Conservation (phyloP, 2,113 vertebrate genomes). For the Neodontobutis hainanensis region DNA sequence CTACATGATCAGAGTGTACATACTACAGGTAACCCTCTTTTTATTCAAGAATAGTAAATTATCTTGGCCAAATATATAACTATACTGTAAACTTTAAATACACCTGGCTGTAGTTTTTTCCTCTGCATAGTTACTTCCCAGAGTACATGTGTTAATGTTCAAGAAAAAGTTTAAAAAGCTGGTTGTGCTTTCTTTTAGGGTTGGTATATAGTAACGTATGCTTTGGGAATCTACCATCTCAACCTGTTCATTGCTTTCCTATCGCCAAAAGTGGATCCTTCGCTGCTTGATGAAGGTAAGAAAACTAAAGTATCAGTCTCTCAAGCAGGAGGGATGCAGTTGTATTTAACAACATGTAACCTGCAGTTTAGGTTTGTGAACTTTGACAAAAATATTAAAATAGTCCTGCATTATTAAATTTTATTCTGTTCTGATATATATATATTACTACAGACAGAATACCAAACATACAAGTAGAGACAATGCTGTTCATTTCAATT, state of each 20-base stretch:
- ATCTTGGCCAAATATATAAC: too few relatives aligned
- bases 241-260: conserved; percentile 86
- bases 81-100: too few relatives aligned
- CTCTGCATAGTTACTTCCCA: too few relatives aligned
- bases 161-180: neutral
- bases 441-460: too few relatives aligned
- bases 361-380: too few relatives aligned
- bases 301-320: neutral
- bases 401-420: too few relatives aligned
- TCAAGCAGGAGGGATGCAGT: neutral
- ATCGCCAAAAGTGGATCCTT: conserved; percentile 85
- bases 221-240: conserved; percentile 85
- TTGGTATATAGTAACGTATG: conserved; percentile 86
- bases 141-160: conserved; percentile 17
- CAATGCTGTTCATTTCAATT: too few relatives aligned
- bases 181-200: conserved; percentile 71
- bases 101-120: too few relatives aligned
- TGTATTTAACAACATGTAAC: neutral
- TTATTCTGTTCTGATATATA: too few relatives aligned
- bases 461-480: too few relatives aligned
- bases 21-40: conserved; percentile 88
- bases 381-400: too few relatives aligned
- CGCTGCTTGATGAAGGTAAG: conserved; percentile 82
- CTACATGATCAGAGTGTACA: conserved; percentile 99
- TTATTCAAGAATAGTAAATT: neutral